A percentile compares a stretch with the other conserved stretches of the same genome.
Conservation (phyloP, 2,888 invertebrate genomes). For the Callimorpha dominula region DNA sequence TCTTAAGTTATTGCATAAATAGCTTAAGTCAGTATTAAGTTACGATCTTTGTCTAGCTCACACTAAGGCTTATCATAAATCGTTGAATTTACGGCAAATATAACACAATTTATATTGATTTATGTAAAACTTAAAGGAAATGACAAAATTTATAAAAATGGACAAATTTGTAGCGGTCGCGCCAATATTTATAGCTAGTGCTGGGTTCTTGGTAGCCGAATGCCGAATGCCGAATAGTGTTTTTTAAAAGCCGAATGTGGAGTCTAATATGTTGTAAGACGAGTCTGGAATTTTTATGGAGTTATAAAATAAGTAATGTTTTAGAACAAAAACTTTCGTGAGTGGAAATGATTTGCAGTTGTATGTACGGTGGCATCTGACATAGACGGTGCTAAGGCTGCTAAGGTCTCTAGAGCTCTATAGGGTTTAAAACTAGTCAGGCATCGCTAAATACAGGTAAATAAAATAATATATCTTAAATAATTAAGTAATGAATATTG, state of each 20-base stretch:
- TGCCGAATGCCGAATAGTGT: neutral
- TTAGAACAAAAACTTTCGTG: no score
- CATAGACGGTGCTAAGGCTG: no score
- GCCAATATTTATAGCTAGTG: conserved; percentile 39
- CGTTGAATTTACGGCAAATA: conserved; percentile 10
- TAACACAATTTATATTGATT: conserved; percentile 42
- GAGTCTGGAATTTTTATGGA: no score
- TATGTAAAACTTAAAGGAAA: conserved; percentile 41
- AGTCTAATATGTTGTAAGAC: neutral
- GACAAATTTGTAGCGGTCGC: conserved; percentile 35
- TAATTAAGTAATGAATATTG: no score
- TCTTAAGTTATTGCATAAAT: neutral
- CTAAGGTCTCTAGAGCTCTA: no score
- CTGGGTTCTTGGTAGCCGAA: conserved; percentile 15
- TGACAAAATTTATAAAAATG: conserved; percentile 41
- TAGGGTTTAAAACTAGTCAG: no score
- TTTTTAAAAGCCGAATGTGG: neutral
- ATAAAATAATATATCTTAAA: no score
- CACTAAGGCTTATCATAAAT: conserved; percentile 10
- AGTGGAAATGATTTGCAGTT: no score
- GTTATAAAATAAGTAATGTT: no score
- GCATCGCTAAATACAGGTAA: no score
- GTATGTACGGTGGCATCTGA: no score
- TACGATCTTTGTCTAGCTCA: neutral
- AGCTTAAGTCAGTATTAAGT: neutral